These are phyloP conservation scores for Lymantria monacha DNA, from an alignment of 2,888 invertebrate genomes.

Conservation along the genomic window DNA sequence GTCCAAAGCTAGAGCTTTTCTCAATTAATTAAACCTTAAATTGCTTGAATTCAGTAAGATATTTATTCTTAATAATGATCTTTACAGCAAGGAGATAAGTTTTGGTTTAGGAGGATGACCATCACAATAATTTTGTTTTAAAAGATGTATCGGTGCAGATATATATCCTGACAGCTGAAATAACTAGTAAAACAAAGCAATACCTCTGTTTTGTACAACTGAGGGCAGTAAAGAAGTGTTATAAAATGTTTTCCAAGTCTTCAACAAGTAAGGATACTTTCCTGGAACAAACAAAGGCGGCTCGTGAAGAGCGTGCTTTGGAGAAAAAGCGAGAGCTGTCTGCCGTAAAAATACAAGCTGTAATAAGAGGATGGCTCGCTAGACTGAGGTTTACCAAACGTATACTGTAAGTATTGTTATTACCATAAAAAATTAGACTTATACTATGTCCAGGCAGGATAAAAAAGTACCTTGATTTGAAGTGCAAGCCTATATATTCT, in stretches of 20 bases:
- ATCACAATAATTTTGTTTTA: constrained; percentile 19
- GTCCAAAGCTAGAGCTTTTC: no score
- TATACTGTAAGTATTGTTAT: constrained; percentile 84
- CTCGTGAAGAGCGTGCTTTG: constrained; percentile 92
- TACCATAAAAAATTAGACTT: not conserved
- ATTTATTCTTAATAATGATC: no score
- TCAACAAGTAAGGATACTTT: constrained; percentile 87
- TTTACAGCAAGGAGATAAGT: no score
- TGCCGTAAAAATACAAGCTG: constrained; percentile 88
- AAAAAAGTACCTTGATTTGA: not conserved
- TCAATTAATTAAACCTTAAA: no score
- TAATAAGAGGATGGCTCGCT: constrained; percentile 88
- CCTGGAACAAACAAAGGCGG: constrained; percentile 94
- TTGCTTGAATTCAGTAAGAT: no score
- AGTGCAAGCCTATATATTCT: no score
- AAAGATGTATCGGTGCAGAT: constrained; percentile 24
- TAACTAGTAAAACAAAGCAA: constrained; percentile 58
- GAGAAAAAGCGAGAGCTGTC: constrained; percentile 91
- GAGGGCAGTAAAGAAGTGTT: constrained; percentile 30
- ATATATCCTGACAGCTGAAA: constrained; percentile 48
- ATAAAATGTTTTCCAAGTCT: constrained; percentile 68
- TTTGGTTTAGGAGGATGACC: no score
- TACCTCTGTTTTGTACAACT: constrained; percentile 30
- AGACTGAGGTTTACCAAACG: constrained; percentile 82
- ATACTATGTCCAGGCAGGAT: not conserved